These are phyloP conservation scores for Heptranchias perlo DNA, from an alignment of 2,113 vertebrate genomes.

Conservation along the genomic window DNA sequence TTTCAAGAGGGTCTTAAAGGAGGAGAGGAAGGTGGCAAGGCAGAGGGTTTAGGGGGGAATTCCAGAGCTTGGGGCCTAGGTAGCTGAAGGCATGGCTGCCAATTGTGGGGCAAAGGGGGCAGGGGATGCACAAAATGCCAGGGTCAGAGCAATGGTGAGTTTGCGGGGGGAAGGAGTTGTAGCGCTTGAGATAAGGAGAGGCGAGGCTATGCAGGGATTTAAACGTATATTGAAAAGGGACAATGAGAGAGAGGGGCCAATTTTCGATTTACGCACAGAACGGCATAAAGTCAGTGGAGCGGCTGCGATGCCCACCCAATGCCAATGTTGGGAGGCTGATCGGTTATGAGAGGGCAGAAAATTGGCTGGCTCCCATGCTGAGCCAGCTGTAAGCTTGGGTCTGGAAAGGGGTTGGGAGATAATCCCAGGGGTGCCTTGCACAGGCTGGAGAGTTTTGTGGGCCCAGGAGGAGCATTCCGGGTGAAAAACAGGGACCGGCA, in stretches of 20 bases:
- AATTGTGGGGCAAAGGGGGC: neutral
- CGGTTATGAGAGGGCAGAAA: neutral
- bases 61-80: neutral
- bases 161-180: neutral
- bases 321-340: neutral
- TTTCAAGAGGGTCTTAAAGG: neutral
- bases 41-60: neutral
- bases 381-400: neutral
- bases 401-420: neutral
- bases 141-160: no score
- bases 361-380: neutral
- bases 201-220: neutral
- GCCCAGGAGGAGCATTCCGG: no score
- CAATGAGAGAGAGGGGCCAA: neutral
- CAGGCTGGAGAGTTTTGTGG: no score
- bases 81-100: neutral
- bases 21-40: neutral
- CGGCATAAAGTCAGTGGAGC: neutral
- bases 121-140: no score
- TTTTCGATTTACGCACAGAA: neutral
- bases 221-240: neutral
- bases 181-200: neutral
- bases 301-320: neutral
- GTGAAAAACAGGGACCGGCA: no score
- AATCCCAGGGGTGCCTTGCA: no score